A percentile compares a stretch with the other conserved stretches of the same genome.
These are phyloP conservation scores for Clarias fuscus DNA, from an alignment of 2,797 vertebrate species.

Conservation along the genomic window DNA sequence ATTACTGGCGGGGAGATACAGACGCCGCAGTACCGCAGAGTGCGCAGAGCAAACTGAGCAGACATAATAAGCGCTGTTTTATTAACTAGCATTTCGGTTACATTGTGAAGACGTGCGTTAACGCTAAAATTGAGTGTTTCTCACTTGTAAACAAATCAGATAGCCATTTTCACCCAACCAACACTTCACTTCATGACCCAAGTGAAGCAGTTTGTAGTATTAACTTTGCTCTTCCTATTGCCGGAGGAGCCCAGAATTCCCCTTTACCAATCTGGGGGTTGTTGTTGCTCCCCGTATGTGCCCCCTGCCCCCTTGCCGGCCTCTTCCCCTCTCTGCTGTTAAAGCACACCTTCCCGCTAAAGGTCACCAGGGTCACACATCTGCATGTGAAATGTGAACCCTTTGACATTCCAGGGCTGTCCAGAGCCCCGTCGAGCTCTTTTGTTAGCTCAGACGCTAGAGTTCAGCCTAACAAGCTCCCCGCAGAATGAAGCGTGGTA, in stretches of 20 bases:
- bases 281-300: constrained; percentile 50
- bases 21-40: neutral
- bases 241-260: neutral
- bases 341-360: constrained; percentile 79
- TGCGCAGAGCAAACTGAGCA: constrained; percentile 14
- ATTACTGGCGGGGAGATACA: constrained; percentile 24
- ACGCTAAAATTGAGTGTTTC: neutral
- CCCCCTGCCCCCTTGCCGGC: constrained; percentile 54
- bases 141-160: constrained; percentile 14
- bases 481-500: constrained; percentile 60
- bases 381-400: constrained; percentile 97
- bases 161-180: neutral
- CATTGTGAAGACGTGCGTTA: neutral
- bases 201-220: constrained; percentile 2
- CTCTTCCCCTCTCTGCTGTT: constrained; percentile 71
- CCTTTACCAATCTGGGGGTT: constrained; percentile 53
- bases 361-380: constrained; percentile 90
- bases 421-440: constrained; percentile 83
- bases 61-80: constrained; percentile 1
- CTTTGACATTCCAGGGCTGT: constrained; percentile 92
- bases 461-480: constrained; percentile 87
- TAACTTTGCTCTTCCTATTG: constrained; percentile 18
- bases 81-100: neutral
- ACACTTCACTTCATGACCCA: neutral
- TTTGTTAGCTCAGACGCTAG: constrained; percentile 74